phyloP scores from a whole-genome alignment of 2,888 invertebrate genomes.

The Euspilapteryx auroguttella region DNA sequence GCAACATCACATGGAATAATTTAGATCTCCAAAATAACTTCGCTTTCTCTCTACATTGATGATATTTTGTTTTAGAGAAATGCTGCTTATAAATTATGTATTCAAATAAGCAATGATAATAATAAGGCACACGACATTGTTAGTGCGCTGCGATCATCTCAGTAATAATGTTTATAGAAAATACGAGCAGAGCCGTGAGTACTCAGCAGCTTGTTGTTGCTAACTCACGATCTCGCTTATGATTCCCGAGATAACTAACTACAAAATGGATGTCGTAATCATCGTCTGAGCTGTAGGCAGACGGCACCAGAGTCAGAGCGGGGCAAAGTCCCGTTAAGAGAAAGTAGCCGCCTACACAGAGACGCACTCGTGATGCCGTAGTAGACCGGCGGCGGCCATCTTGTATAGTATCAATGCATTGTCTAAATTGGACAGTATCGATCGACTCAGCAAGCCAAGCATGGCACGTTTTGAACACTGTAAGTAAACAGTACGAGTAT shows the following conservation, averaged over 20 bases:
- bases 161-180: too few species aligned
- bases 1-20: too few species aligned
- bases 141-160: too few species aligned
- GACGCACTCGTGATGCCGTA: constrained; percentile 14
- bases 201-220: constrained; percentile 8
- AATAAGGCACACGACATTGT: too few species aligned
- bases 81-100: too few species aligned
- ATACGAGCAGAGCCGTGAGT: too few species aligned
- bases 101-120: too few species aligned
- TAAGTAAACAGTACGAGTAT: background rate
- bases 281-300: constrained; percentile 18
- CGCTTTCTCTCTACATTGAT: too few species aligned
- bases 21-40: too few species aligned
- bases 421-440: constrained; percentile 28
- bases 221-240: constrained; percentile 20
- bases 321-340: constrained; percentile 50
- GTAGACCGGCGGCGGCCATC: constrained; percentile 1
- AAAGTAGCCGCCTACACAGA: constrained; percentile 54
- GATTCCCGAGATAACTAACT: constrained; percentile 35
- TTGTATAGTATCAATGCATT: constrained; percentile 1
- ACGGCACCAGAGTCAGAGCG: constrained; percentile 8
- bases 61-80: too few species aligned
- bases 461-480: constrained; percentile 13
- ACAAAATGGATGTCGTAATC: constrained; percentile 41
- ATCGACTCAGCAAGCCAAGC: constrained; percentile 21